Evolutionary conservation across 1,140 invertebrate species (phyloP).

Genomic region (Microplitis demolitor): DNA sequence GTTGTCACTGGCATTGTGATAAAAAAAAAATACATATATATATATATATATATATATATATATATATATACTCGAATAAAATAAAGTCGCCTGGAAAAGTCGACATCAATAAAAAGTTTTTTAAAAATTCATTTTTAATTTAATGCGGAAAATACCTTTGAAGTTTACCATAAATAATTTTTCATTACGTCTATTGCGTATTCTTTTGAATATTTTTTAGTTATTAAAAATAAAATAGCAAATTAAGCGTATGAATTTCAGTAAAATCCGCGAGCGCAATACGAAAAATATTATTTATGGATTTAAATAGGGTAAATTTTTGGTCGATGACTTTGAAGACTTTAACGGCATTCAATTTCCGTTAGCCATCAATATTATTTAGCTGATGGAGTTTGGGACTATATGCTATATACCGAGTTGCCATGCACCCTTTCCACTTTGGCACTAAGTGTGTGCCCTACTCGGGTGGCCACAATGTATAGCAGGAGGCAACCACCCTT

Average conservation of each 20-base stretch:
- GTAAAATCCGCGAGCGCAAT: slow-evolving; percentile 54
- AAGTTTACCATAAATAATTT: no score
- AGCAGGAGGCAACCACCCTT: background rate
- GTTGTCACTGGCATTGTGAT: background rate
- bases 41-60: no score
- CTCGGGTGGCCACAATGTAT: background rate
- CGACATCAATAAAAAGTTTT: no score
- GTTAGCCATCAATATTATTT: slow-evolving; percentile 64
- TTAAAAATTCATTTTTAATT: no score
- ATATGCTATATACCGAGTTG: slow-evolving; percentile 5
- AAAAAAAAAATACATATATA: slow-evolving; percentile 3
- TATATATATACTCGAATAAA: no score
- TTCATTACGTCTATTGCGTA: no score
- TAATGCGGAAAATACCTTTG: no score
- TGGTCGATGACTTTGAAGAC: slow-evolving; percentile 50
- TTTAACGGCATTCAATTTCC: slow-evolving; percentile 63
- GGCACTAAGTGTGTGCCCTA: slow-evolving; percentile 31
- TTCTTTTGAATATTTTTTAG: no score
- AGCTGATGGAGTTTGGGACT: slow-evolving; percentile 56
- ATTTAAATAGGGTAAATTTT: slow-evolving; percentile 42
- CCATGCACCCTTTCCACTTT: slow-evolving; percentile 21
- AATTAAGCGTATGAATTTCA: background rate
- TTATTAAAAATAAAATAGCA: no score
- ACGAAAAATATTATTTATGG: slow-evolving; percentile 57
- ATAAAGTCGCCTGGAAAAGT: no score